A percentile compares a stretch with the other conserved stretches of the same genome.
phyloP scores from a whole-genome alignment of 64 coral and sea anemone species.

The Montipora cactus region DNA sequence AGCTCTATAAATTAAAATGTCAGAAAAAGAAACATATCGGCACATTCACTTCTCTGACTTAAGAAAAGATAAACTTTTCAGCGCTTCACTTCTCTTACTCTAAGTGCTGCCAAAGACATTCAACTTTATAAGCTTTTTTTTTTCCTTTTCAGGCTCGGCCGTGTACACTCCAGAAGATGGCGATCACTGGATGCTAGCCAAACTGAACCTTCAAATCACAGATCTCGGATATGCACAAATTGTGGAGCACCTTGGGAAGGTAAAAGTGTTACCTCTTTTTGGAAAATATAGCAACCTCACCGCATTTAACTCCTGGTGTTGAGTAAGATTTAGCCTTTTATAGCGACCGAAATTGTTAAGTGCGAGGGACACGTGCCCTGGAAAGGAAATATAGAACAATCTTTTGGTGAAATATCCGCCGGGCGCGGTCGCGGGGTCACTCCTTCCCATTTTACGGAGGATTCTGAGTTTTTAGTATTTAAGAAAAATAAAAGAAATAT shows the following conservation, averaged over 20 bases:
- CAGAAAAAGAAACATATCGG: too few relatives aligned
- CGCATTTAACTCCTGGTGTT: neutral
- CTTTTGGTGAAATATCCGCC: too few relatives aligned
- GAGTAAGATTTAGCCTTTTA: neutral
- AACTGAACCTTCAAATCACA: constrained; percentile 57
- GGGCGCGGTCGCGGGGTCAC: too few relatives aligned
- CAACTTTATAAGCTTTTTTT: too few relatives aligned
- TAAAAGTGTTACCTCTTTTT: neutral
- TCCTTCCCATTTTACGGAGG: too few relatives aligned
- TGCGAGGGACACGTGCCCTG: neutral
- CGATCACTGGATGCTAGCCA: constrained; percentile 63
- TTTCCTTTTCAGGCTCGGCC: constrained; percentile 25
- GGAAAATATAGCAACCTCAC: neutral
- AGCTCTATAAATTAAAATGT: too few relatives aligned
- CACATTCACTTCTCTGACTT: too few relatives aligned
- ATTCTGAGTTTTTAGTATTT: too few relatives aligned
- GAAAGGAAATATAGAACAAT: too few relatives aligned
- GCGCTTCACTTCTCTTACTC: neutral
- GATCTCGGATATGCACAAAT: constrained; percentile 67
- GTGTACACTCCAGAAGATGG: constrained; percentile 64
- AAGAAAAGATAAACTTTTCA: too few relatives aligned
- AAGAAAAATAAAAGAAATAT: too few relatives aligned
- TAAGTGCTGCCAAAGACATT: too few relatives aligned
- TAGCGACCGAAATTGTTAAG: neutral
- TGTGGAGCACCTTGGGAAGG: constrained; percentile 55